A percentile compares a stretch with the other conserved stretches of the same genome.
Evolutionary conservation across 2,888 invertebrate species (phyloP).

Genomic region (Physocephala rufipes): DNA sequence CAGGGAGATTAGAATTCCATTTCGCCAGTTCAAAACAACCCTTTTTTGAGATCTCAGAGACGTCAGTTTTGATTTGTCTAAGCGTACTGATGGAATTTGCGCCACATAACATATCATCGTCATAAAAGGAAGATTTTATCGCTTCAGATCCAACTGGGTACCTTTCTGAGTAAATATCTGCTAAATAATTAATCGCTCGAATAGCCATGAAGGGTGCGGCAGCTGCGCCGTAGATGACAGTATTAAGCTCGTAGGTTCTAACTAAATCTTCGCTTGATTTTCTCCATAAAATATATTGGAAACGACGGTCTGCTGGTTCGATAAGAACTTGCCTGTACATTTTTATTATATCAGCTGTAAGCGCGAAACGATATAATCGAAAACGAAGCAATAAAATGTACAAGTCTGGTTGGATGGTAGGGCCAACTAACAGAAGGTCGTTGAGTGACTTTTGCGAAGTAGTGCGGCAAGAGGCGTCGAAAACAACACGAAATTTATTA

Average conservation of each 20-base stretch:
- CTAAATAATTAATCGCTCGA: slow-evolving; percentile 36
- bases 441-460: slow-evolving; percentile 37
- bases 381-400: slow-evolving; percentile 37
- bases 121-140: slow-evolving; percentile 39
- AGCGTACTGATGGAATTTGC: slow-evolving; percentile 18
- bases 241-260: slow-evolving; percentile 40
- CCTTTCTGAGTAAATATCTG: slow-evolving; percentile 33
- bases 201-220: slow-evolving; percentile 40
- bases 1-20: no score
- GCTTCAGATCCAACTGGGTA: slow-evolving; percentile 34
- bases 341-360: slow-evolving; percentile 41
- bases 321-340: slow-evolving; percentile 32
- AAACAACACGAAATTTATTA: slow-evolving; percentile 39
- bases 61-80: not conserved
- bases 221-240: slow-evolving; percentile 41
- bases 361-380: slow-evolving; percentile 37
- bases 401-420: slow-evolving; percentile 39
- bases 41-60: not conserved
- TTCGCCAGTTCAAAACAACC: slow-evolving; percentile 24
- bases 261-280: slow-evolving; percentile 32
- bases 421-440: slow-evolving; percentile 41
- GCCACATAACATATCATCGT: slow-evolving; percentile 43
- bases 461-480: slow-evolving; percentile 38
- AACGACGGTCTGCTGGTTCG: slow-evolving; percentile 34
- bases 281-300: slow-evolving; percentile 43